Base-by-base conservation (phyloP, 2,888 invertebrate species). In the Sceliomorpha sp. region DNA sequence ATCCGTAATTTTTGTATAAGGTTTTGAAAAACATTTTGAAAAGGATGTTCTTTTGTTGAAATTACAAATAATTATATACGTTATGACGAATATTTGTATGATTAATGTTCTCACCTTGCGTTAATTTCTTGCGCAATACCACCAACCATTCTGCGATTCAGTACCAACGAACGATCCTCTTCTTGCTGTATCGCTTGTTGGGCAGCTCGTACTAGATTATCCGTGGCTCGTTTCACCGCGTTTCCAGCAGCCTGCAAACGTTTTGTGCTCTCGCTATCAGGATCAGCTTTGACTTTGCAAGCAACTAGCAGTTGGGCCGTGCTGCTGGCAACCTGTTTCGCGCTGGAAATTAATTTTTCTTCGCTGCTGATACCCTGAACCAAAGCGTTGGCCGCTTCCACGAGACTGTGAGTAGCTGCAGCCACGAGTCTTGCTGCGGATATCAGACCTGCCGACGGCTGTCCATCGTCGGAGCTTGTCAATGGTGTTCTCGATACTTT, bases 241-340 rank as follows among this genome's bases (percentile, higher is more conserved):
- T 98, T 98, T 8, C 98, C 98, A 0, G 98, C 98, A 8, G 95
- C 92, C 88, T 98, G 94, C 29, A 99, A 90, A 7, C 98, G 92
- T 37, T 96, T 94, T 44, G 98, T 98, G 4, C 97, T 95, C 76
- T 97, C 96, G 4, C 98, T 97, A 66, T 97, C 95, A 0, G 97
- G 96, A 89, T 99, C 99, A 0, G 99, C 98, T 89, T 99, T 99
- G 59, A 99, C 98, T 91, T 98, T 98, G 90, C 99, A 99, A 0
- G 99, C 99, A 37, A 99, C 98, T 48, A 99, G 89, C 55, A 99
- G 90, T 84, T 99, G 99, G 0, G 99, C 99, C 0, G 99, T 99
- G 0, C 97, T 97, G 45, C 97, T 95, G 3, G 99, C 99, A 5
- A 99, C 98, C 89, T 96, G 96, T 79, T 98, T 94, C 1, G 99